Conservation (phyloP, 2,113 vertebrate genomes). For the Myotis brandtii region DNA sequence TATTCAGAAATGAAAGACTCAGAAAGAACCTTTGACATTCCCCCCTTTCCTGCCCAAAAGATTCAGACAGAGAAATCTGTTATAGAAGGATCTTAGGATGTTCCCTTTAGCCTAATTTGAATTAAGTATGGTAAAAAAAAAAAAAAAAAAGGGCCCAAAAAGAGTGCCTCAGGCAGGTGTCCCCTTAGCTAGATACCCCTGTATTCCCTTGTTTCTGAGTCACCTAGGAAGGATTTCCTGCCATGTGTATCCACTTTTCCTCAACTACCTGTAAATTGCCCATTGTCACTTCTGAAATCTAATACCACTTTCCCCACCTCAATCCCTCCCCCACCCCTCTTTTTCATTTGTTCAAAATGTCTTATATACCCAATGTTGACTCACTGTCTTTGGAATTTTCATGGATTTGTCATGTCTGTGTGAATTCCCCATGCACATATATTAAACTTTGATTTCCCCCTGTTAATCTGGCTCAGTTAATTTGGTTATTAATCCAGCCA, state of each 20-base stretch:
- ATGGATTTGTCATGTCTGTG: not conserved
- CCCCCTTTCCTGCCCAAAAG: not conserved
- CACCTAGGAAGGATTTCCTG: not conserved
- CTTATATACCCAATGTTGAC: not conserved
- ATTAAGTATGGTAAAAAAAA: not conserved
- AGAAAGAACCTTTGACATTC: not conserved
- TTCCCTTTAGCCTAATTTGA: not conserved
- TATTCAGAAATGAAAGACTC: not conserved
- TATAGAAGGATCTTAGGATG: not conserved
- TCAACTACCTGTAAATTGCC: not conserved
- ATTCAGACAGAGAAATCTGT: not conserved
- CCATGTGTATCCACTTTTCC: not conserved
- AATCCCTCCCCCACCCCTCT: not conserved
- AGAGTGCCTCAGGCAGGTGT: not conserved
- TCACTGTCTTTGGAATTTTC: not conserved
- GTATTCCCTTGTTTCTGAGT: not conserved
- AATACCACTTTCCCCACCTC: not conserved
- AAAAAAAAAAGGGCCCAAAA: no score
- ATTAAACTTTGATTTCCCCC: not conserved
- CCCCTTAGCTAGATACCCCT: not conserved
- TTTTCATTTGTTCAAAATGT: not conserved
- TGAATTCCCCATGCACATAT: not conserved
- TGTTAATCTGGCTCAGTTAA: not conserved
- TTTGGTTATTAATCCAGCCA: not conserved
- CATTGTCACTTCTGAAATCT: not conserved